These are phyloP conservation scores for Austrolebias charrua DNA, from an alignment of 2,797 vertebrate species.

Conservation along the genomic window DNA sequence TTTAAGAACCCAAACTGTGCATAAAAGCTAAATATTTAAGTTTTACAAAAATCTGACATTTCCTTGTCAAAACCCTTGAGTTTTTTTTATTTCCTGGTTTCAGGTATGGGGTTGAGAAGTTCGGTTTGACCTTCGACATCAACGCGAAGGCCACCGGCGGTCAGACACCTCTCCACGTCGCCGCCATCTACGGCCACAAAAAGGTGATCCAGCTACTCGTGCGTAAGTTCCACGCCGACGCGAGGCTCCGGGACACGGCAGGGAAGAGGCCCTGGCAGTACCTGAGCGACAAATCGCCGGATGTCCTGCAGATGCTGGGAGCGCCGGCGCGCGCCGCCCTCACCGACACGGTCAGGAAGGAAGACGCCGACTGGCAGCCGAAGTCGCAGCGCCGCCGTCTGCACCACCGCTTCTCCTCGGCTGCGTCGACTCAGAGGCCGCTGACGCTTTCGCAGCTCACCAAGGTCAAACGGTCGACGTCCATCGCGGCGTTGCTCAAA, in stretches of 20 bases:
- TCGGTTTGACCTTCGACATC: conserved; percentile 79
- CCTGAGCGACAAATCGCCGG: conserved; percentile 72
- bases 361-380: background rate
- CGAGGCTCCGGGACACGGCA: conserved; percentile 82
- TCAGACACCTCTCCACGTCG: conserved; percentile 91
- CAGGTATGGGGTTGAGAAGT: conserved; percentile 75
- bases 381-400: background rate
- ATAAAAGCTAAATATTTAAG: too few species aligned
- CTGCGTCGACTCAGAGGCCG: conserved; percentile 23
- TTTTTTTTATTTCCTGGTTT: background rate
- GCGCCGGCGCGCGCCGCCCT: conserved; percentile 65
- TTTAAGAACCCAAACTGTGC: background rate
- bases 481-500: conserved; percentile 77
- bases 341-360: background rate
- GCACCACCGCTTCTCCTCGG: conserved; percentile 40
- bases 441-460: background rate
- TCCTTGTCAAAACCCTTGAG: too few species aligned
- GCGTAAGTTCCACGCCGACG: conserved; percentile 80
- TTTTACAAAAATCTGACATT: too few species aligned
- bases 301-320: conserved; percentile 85
- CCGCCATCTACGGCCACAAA: conserved; percentile 88
- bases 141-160: conserved; percentile 83
- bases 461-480: conserved; percentile 73
- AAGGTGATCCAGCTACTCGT: conserved; percentile 87
- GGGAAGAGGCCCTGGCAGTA: conserved; percentile 93